Conservation (phyloP, 1,140 invertebrate genomes). For the Asobara japonica region DNA sequence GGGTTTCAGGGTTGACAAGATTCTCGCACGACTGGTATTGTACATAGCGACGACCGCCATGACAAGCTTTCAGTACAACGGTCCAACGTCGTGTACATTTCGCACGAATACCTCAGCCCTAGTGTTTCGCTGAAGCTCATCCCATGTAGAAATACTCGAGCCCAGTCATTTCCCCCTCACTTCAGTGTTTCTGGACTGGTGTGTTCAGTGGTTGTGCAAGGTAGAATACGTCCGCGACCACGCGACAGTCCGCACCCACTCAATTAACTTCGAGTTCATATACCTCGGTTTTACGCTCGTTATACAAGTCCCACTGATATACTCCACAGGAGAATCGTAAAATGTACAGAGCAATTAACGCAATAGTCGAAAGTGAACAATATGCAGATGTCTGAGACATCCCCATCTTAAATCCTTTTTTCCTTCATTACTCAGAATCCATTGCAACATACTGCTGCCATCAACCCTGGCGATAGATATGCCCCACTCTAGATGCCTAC, state of each 20-base stretch:
- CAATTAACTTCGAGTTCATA: background rate
- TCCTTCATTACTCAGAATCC: too few relatives aligned
- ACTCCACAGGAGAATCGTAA: background rate
- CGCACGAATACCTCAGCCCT: background rate
- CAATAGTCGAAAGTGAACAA: too few relatives aligned
- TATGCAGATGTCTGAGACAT: too few relatives aligned
- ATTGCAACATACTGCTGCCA: too few relatives aligned
- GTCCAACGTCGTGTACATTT: background rate
- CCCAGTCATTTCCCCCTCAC: background rate
- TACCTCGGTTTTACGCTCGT: background rate
- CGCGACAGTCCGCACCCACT: constrained; percentile 2
- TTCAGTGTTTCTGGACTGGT: background rate
- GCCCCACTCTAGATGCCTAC: too few relatives aligned
- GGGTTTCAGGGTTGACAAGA: background rate
- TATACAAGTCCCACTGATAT: background rate
- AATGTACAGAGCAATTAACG: too few relatives aligned
- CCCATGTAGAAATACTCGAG: background rate
- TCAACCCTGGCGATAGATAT: too few relatives aligned
- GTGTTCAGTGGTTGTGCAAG: background rate
- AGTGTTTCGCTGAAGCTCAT: background rate
- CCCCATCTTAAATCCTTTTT: too few relatives aligned
- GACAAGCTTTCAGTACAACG: background rate
- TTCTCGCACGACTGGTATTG: background rate
- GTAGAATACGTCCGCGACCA: background rate
- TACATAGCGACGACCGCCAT: background rate